These are phyloP conservation scores for Chaetoderma sp. DNA, from an alignment of 2,888 invertebrate species.

Conservation along the genomic window DNA sequence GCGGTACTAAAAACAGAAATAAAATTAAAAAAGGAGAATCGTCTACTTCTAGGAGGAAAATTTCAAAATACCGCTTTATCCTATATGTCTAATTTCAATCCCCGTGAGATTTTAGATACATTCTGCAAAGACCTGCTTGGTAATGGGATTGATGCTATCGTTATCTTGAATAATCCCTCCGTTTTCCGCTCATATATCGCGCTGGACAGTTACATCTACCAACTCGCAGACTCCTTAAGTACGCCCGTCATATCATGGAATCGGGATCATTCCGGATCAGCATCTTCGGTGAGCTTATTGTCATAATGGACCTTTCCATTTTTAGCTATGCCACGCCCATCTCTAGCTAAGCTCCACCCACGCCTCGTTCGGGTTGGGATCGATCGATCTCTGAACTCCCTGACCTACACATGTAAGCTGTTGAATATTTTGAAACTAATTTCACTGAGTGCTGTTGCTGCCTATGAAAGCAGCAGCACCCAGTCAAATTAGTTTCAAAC, in stretches of 20 bases:
- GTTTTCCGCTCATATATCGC: constrained; percentile 85
- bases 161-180: constrained; percentile 91
- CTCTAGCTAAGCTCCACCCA: too few relatives aligned
- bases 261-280: constrained; percentile 87
- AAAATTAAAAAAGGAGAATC: neutral
- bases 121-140: constrained; percentile 57
- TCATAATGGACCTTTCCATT: too few relatives aligned
- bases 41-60: too few relatives aligned
- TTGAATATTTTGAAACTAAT: too few relatives aligned
- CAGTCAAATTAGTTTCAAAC: too few relatives aligned
- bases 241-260: constrained; percentile 98
- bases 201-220: constrained; percentile 92
- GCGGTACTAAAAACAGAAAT: neutral
- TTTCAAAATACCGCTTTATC: too few relatives aligned
- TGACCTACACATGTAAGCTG: neutral
- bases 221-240: constrained; percentile 91
- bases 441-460: too few relatives aligned
- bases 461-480: too few relatives aligned
- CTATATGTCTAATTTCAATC: constrained; percentile 27
- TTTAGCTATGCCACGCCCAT: too few relatives aligned
- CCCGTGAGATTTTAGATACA: constrained; percentile 54
- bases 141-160: constrained; percentile 73
- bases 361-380: too few relatives aligned
- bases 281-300: too few relatives aligned
- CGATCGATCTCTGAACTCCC: too few relatives aligned